Percentiles rank a stretch among this genome's conserved stretches.
These are phyloP conservation scores for Natator depressus DNA, from an alignment of 2,113 vertebrate genomes.

Conservation along the genomic window DNA sequence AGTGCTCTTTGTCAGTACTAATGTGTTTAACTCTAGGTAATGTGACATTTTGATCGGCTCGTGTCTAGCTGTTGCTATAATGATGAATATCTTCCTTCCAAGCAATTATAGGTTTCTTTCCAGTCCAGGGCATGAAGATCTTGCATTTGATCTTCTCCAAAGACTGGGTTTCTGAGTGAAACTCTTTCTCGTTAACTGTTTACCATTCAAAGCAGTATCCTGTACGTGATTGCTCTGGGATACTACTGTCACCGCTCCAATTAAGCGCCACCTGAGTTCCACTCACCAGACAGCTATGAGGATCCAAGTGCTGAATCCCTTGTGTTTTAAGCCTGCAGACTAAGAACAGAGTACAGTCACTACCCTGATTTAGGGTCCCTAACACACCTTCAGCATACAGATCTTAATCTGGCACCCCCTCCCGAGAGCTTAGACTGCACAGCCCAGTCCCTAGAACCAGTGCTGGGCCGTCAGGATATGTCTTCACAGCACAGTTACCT, in stretches of 20 bases:
- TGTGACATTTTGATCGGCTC: constrained; percentile 72
- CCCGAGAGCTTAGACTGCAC: neutral
- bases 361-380: neutral
- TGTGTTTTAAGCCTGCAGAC: neutral
- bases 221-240: constrained; percentile 46
- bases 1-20: constrained; percentile 67
- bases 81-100: constrained; percentile 70
- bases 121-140: constrained; percentile 61
- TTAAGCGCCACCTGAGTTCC: neutral
- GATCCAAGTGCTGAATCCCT: neutral
- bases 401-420: neutral
- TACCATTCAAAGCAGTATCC: constrained; percentile 58
- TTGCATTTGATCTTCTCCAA: constrained; percentile 65
- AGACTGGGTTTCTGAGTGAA: constrained; percentile 16
- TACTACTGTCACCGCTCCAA: constrained; percentile 54
- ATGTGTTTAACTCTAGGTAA: constrained; percentile 65
- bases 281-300: neutral
- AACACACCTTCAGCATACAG: neutral
- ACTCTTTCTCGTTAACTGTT: constrained; percentile 66
- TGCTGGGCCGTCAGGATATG: neutral
- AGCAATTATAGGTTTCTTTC: constrained; percentile 57
- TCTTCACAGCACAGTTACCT: neutral
- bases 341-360: neutral
- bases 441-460: neutral
- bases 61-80: constrained; percentile 72